phyloP scores from a whole-genome alignment of 2,113 vertebrate genomes.

The Aphyosemion australe region DNA sequence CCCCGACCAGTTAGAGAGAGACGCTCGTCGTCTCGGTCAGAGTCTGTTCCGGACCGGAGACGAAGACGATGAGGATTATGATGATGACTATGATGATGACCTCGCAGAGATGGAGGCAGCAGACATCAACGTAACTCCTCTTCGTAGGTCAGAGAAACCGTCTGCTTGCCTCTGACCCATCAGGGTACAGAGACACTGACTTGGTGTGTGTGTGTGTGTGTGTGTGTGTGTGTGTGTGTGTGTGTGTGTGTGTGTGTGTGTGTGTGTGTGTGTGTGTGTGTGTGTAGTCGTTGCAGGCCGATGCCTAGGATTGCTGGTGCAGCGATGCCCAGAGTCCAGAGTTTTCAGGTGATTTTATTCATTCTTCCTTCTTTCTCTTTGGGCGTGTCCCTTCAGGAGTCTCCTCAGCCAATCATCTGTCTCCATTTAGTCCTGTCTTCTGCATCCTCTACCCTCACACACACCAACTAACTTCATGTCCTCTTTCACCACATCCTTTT shows the following conservation, averaged over 20 bases:
- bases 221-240: slow-evolving; percentile 13
- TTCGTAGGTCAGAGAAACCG: slow-evolving; percentile 81
- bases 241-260: slow-evolving; percentile 23
- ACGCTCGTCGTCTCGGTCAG: slow-evolving; percentile 78
- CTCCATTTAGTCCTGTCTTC: no score
- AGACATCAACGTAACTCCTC: slow-evolving; percentile 82
- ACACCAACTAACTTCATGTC: no score
- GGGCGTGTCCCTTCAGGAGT: no score
- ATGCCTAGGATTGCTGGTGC: slow-evolving; percentile 71
- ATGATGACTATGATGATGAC: slow-evolving; percentile 84
- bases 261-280: slow-evolving; percentile 23
- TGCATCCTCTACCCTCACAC: no score
- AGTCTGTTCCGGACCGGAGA: slow-evolving; percentile 79
- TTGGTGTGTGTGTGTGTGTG: slow-evolving; percentile 45
- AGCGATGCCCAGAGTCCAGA: slow-evolving; percentile 75
- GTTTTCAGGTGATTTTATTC: slow-evolving; percentile 85
- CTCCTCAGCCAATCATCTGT: no score
- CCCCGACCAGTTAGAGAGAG: slow-evolving; percentile 75
- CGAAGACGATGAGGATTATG: slow-evolving; percentile 80
- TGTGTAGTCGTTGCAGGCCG: slow-evolving; percentile 79
- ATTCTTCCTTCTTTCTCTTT: neutral
- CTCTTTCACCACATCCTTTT: no score
- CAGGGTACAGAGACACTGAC: neutral
- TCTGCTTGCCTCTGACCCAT: neutral
- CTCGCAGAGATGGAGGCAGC: slow-evolving; percentile 81